A percentile compares a stretch with the other conserved stretches of the same genome.
Conservation (phyloP, 1,140 invertebrate species). For the Antheraea pernyi region DNA sequence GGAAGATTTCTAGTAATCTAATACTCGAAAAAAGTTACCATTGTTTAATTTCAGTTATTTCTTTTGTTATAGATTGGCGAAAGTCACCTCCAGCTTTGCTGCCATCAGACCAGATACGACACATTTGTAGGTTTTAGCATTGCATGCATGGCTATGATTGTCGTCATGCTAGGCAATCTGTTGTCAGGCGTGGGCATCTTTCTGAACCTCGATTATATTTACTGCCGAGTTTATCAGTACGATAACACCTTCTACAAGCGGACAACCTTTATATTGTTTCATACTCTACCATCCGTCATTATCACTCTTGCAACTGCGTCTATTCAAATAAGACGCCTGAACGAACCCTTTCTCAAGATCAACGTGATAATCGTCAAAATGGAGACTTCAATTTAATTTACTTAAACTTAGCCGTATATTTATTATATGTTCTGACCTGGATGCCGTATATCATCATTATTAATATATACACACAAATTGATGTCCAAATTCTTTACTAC, state of each 20-base stretch:
- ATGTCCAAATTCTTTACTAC: slow-evolving; percentile 81
- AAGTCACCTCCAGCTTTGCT: slow-evolving; percentile 82
- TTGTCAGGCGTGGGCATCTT: slow-evolving; percentile 40
- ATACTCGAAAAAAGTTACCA: neutral
- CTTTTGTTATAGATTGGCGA: slow-evolving; percentile 61
- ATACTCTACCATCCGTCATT: slow-evolving; percentile 78
- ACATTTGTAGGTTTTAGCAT: slow-evolving; percentile 62
- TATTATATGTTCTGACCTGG: slow-evolving; percentile 84
- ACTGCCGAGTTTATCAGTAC: slow-evolving; percentile 78
- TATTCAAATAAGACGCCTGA: slow-evolving; percentile 60
- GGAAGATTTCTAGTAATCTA: too few relatives aligned
- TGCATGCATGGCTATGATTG: slow-evolving; percentile 18
- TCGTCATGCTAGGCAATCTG: slow-evolving; percentile 23
- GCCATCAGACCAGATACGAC: slow-evolving; percentile 77
- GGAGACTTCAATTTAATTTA: slow-evolving; percentile 83
- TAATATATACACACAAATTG: slow-evolving; percentile 76
- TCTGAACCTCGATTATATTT: slow-evolving; percentile 77
- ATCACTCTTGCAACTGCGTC: slow-evolving; percentile 74
- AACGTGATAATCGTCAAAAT: slow-evolving; percentile 80
- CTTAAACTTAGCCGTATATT: slow-evolving; percentile 83
- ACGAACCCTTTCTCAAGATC: slow-evolving; percentile 79
- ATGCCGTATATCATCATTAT: slow-evolving; percentile 82
- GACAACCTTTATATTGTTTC: slow-evolving; percentile 78
- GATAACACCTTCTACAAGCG: slow-evolving; percentile 77
- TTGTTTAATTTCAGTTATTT: neutral